Conservation (phyloP, 2,113 vertebrate species). For the Pontoporia blainvillei region DNA sequence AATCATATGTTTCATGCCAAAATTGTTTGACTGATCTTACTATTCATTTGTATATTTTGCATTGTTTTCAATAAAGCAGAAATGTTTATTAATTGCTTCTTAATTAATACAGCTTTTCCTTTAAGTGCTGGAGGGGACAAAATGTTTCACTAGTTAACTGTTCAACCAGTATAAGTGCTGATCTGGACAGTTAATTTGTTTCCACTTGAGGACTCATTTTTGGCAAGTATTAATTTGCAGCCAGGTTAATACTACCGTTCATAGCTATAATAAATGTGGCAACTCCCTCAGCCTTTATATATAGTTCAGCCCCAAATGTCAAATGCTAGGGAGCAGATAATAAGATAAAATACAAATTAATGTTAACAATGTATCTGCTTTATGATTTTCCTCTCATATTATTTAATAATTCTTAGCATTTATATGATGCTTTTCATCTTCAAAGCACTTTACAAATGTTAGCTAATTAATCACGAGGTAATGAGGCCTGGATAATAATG, state of each 20-base stretch:
- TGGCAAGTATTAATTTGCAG: slow-evolving; percentile 38
- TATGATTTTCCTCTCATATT: slow-evolving; percentile 58
- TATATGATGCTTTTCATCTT: slow-evolving; percentile 71
- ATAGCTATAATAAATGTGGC: slow-evolving; percentile 12
- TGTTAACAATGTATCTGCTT: slow-evolving; percentile 68
- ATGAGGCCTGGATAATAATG: slow-evolving; percentile 58
- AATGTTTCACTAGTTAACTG: background rate
- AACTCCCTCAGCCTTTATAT: background rate
- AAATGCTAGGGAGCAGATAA: slow-evolving; percentile 42
- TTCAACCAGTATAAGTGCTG: slow-evolving; percentile 17
- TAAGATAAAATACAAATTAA: slow-evolving; percentile 65
- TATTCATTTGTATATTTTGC: slow-evolving; percentile 66
- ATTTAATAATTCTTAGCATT: slow-evolving; percentile 72
- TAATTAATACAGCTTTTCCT: slow-evolving; percentile 63
- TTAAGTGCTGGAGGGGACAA: background rate
- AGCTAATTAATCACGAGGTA: slow-evolving; percentile 66
- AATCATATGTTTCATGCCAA: slow-evolving; percentile 50
- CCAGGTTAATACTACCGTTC: slow-evolving; percentile 28
- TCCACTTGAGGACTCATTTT: slow-evolving; percentile 47
- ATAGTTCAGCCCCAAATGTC: slow-evolving; percentile 58
- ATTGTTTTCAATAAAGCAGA: slow-evolving; percentile 62
- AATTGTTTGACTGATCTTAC: slow-evolving; percentile 51
- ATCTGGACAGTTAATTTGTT: slow-evolving; percentile 30
- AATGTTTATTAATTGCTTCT: slow-evolving; percentile 63
- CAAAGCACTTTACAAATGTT: slow-evolving; percentile 72